phyloP scores from a whole-genome alignment of 2,113 vertebrate genomes.

The Lycaon pictus region DNA sequence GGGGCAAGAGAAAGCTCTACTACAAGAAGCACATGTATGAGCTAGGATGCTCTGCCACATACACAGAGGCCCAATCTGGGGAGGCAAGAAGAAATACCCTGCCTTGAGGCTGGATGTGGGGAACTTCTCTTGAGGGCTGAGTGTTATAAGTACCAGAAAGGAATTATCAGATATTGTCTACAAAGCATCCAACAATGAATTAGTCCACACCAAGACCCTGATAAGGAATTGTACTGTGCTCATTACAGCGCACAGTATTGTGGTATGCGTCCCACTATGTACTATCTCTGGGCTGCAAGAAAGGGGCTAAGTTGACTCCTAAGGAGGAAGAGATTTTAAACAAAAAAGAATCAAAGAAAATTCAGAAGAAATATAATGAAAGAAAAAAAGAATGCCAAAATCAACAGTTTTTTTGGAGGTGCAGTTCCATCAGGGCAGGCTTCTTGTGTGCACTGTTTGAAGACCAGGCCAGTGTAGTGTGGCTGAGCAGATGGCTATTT shows the following conservation, averaged over 20 bases:
- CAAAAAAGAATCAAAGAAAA: constrained; percentile 97
- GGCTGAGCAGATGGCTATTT: not conserved
- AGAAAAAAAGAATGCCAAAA: constrained; percentile 96
- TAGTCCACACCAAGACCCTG: constrained; percentile 97
- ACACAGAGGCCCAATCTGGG: not conserved
- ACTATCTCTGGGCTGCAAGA: constrained; percentile 96
- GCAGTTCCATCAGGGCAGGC: constrained; percentile 89
- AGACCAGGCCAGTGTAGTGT: not conserved
- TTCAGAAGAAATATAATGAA: constrained; percentile 96
- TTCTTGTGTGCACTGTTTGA: not conserved
- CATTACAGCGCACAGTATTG: constrained; percentile 91
- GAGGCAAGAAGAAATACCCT: not conserved
- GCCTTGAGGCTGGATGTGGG: not conserved
- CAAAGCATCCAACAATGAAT: constrained; percentile 85
- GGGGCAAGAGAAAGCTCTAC: not conserved
- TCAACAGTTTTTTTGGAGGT: constrained; percentile 95
- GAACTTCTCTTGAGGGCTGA: not conserved
- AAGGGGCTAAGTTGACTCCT: constrained; percentile 96
- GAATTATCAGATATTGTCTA: constrained; percentile 95
- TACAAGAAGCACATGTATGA: not conserved
- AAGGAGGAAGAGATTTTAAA: constrained; percentile 97
- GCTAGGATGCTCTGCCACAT: too few species aligned
- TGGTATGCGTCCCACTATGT: constrained; percentile 97
- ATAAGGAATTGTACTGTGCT: constrained; percentile 97
- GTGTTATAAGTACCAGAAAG: constrained; percentile 95